These are phyloP conservation scores for Alethe diademata DNA, from an alignment of 2,113 vertebrate genomes.

Conservation along the genomic window DNA sequence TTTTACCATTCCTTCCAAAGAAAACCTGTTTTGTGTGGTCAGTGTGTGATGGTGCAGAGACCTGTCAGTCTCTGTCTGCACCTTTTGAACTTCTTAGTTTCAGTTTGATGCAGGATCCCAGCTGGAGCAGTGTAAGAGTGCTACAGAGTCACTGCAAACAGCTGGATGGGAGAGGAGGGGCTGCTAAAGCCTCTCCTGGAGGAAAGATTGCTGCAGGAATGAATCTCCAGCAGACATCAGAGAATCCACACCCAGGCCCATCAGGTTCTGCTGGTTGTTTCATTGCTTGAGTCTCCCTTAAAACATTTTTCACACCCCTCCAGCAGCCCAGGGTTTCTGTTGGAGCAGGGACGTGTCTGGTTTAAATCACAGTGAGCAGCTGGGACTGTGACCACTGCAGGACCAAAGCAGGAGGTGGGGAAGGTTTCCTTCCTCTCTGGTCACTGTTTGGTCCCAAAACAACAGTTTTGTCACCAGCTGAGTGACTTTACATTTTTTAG, in stretches of 20 bases:
- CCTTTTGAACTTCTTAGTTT: neutral
- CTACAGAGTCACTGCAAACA: neutral
- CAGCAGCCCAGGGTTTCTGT: neutral
- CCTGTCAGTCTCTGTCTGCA: neutral
- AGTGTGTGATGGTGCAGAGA: no score
- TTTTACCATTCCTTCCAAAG: neutral
- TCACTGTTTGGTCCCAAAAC: neutral
- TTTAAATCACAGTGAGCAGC: neutral
- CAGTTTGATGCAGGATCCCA: neutral
- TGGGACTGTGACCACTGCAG: neutral
- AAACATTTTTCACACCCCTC: neutral
- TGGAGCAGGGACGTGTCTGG: neutral
- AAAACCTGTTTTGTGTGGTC: neutral
- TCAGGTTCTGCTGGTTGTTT: neutral
- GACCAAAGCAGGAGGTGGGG: accelerated
- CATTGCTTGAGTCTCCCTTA: neutral
- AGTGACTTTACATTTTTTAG: neutral
- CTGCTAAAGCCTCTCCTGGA: neutral
- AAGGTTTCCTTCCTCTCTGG: neutral
- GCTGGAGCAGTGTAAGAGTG: neutral
- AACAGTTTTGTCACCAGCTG: neutral
- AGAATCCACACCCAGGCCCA: neutral
- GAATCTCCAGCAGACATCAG: neutral
- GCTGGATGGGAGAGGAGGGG: neutral
- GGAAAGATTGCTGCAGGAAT: neutral